These are phyloP conservation scores for Aelia acuminata DNA, from an alignment of 2,888 invertebrate genomes.

Conservation along the genomic window DNA sequence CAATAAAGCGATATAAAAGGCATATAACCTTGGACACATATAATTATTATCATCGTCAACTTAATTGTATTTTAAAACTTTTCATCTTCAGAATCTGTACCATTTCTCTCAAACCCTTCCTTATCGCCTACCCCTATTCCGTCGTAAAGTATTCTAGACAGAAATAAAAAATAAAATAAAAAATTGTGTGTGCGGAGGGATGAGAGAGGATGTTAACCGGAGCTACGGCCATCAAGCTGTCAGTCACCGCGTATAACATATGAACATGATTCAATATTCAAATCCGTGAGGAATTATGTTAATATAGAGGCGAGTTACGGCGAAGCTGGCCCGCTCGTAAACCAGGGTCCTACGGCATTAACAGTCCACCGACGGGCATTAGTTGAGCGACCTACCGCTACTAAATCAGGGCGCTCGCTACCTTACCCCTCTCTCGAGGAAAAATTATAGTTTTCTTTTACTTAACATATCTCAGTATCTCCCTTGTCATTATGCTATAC, in stretches of 20 bases:
- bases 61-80: no score
- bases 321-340: constrained; percentile 23
- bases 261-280: constrained; percentile 59
- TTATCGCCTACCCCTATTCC: background rate
- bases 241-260: constrained; percentile 56
- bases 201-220: constrained; percentile 45
- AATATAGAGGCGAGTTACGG: constrained; percentile 31
- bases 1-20: no score
- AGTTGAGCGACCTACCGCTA: background rate
- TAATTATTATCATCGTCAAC: no score
- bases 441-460: constrained; percentile 43
- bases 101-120: background rate
- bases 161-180: constrained; percentile 8
- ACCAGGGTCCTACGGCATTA: constrained; percentile 31
- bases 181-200: background rate
- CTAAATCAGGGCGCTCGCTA: background rate
- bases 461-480: constrained; percentile 32
- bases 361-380: constrained; percentile 2
- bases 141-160: constrained; percentile 13
- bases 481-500: background rate
- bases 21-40: no score
- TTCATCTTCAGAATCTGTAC: background rate
- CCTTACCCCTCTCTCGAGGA: background rate
- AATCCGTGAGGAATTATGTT: constrained; percentile 57
- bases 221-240: constrained; percentile 41